These are phyloP conservation scores for Nasua narica DNA, from an alignment of 2,797 vertebrate genomes.

Conservation along the genomic window DNA sequence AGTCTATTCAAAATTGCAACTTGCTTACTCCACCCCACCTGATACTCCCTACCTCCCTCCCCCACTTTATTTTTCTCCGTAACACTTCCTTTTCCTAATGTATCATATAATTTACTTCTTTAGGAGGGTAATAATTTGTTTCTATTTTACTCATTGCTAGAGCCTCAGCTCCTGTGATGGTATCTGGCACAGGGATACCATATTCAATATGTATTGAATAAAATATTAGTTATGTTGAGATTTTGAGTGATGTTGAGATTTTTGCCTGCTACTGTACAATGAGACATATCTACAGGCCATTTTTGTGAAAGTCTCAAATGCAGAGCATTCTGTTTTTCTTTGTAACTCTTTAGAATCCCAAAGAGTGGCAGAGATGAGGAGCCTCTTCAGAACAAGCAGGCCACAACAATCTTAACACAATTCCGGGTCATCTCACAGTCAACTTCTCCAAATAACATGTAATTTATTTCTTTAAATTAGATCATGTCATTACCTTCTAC, in stretches of 20 bases:
- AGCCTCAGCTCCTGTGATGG: background rate
- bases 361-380: background rate
- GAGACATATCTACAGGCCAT: background rate
- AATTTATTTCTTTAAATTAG: slow-evolving; percentile 52
- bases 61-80: background rate
- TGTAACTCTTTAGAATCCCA: background rate
- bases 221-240: background rate
- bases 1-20: background rate
- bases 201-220: background rate
- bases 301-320: background rate
- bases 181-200: background rate
- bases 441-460: slow-evolving; percentile 29
- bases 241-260: background rate
- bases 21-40: background rate
- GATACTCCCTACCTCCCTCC: background rate
- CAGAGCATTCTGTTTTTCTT: background rate
- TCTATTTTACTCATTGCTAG: background rate
- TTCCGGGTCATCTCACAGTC: slow-evolving; percentile 27
- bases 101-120: background rate
- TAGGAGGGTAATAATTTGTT: background rate
- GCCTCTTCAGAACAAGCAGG: background rate
- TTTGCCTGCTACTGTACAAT: background rate
- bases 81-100: background rate
- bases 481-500: slow-evolving; percentile 11
- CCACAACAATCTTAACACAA: background rate